Evolutionary conservation across 1,140 invertebrate species (phyloP).

Genomic region (Gerris buenoi): DNA sequence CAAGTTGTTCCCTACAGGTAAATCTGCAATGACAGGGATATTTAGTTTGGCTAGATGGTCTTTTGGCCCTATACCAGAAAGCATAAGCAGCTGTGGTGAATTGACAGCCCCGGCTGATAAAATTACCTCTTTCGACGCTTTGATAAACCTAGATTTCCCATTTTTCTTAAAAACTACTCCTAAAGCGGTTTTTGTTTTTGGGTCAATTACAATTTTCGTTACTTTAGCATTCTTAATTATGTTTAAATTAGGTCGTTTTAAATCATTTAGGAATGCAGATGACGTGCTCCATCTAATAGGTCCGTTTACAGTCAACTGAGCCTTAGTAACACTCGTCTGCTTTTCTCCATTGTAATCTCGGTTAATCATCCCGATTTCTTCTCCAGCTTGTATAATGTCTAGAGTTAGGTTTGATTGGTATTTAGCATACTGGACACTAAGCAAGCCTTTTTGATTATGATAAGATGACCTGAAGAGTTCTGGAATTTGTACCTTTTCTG

Average conservation of each 20-base stretch:
- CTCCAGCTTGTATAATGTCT: neutral
- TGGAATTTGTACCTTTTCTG: no score
- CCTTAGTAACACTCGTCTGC: neutral
- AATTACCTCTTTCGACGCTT: conserved; percentile 5
- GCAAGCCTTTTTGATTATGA: conserved; percentile 2
- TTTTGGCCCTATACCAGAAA: conserved; percentile 7
- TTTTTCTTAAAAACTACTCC: neutral
- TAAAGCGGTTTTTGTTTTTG: neutral
- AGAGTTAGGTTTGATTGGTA: neutral
- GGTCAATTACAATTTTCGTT: conserved; percentile 5
- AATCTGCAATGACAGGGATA: neutral
- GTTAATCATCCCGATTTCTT: neutral
- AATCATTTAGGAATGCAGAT: neutral
- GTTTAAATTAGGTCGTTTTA: conserved; percentile 3
- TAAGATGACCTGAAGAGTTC: no score
- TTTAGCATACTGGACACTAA: conserved; percentile 2
- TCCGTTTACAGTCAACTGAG: neutral
- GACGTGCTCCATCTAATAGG: conserved; percentile 6
- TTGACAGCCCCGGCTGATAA: conserved; percentile 5
- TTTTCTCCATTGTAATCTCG: conserved; percentile 9
- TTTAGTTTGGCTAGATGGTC: neutral
- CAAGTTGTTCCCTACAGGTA: conserved; percentile 3
- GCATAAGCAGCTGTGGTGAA: conserved; percentile 7
- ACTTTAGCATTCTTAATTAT: neutral
- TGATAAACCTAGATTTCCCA: neutral